Percentiles rank a stretch among this genome's conserved stretches.
phyloP scores from a whole-genome alignment of 2,888 invertebrate genomes.

The Plebejus melissa region DNA sequence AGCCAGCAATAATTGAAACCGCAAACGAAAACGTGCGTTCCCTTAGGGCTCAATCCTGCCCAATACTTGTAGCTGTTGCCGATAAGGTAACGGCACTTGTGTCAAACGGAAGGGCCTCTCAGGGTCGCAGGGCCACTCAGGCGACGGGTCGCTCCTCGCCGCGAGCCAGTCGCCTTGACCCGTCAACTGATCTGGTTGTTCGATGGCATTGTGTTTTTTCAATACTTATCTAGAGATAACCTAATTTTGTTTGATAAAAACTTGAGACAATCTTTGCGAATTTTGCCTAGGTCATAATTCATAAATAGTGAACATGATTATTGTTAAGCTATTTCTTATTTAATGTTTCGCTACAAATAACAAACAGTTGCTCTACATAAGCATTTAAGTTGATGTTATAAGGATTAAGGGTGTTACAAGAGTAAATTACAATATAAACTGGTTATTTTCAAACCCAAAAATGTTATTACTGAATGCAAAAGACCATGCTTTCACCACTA shows the following conservation, averaged over 20 bases:
- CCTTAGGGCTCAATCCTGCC: background rate
- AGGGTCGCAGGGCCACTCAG: constrained; percentile 47
- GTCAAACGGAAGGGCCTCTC: constrained; percentile 44
- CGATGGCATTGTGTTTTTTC: constrained; percentile 11
- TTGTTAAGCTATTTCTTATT: background rate
- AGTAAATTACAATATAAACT: background rate
- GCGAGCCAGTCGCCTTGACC: constrained; percentile 61
- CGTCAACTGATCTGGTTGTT: constrained; percentile 44
- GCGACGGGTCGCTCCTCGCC: constrained; percentile 51
- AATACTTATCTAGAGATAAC: constrained; percentile 12
- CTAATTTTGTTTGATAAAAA: constrained; percentile 12
- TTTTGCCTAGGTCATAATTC: background rate
- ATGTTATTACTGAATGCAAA: background rate
- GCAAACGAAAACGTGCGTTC: background rate
- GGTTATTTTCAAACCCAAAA: background rate
- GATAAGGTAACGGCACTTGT: constrained; percentile 56
- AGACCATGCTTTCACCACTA: background rate
- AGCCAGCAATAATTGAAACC: background rate
- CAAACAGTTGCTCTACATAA: background rate
- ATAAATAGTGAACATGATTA: background rate
- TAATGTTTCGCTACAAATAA: background rate
- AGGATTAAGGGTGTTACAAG: no score
- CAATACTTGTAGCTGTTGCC: constrained; percentile 8
- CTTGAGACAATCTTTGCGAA: background rate
- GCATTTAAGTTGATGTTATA: no score